A percentile compares a stretch with the other conserved stretches of the same genome.
Conservation (phyloP, 2,797 vertebrate species). For the Moxostoma hubbsi region DNA sequence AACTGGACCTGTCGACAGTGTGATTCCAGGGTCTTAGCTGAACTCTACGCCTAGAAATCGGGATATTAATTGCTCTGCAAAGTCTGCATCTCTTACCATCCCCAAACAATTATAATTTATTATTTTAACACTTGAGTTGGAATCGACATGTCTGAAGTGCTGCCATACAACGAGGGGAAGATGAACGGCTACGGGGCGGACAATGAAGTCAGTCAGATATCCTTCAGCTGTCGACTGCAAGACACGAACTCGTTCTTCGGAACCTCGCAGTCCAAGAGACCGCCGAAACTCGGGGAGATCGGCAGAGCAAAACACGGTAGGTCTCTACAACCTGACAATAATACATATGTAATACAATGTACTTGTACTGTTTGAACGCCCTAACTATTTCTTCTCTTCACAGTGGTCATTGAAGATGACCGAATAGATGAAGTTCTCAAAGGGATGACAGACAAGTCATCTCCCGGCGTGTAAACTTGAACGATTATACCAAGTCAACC, state of each 20-base stretch:
- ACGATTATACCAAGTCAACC: constrained; percentile 77
- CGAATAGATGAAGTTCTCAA: constrained; percentile 99
- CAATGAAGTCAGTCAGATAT: constrained; percentile 91
- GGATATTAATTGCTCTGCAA: too few relatives aligned
- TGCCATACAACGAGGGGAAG: constrained; percentile 97
- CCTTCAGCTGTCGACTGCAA: constrained; percentile 98
- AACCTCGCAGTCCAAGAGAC: constrained; percentile 93
- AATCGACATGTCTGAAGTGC: constrained; percentile 92
- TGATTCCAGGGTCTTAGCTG: background rate
- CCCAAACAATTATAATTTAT: too few relatives aligned
- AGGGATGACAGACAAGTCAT: constrained; percentile 97
- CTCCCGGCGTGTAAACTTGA: constrained; percentile 90
- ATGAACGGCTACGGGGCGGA: constrained; percentile 95
- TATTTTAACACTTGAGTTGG: constrained; percentile 13
- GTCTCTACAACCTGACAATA: constrained; percentile 7
- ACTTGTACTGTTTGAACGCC: too few relatives aligned
- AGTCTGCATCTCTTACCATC: too few relatives aligned
- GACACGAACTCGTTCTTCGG: constrained; percentile 96
- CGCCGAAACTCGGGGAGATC: constrained; percentile 96
- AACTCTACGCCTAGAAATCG: background rate
- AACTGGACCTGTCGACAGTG: background rate
- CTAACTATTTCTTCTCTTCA: constrained; percentile 52
- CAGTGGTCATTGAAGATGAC: constrained; percentile 99
- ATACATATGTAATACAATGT: too few relatives aligned
- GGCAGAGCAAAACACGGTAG: constrained; percentile 96